A percentile compares a stretch with the other conserved stretches of the same genome.
phyloP scores from a whole-genome alignment of 2,797 vertebrate species.

The Characodon lateralis region DNA sequence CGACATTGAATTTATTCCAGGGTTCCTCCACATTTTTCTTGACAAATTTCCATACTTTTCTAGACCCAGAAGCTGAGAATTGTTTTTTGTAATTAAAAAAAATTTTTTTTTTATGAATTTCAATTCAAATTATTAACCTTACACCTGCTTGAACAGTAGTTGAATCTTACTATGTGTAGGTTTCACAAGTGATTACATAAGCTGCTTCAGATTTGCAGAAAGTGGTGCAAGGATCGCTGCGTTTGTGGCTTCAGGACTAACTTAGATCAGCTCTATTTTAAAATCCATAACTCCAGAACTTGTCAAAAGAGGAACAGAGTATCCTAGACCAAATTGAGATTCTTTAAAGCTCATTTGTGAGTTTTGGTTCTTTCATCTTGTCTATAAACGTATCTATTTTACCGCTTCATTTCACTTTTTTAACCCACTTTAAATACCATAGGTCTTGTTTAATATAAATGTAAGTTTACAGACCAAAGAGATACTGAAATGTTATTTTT shows the following conservation, averaged over 20 bases:
- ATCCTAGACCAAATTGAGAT: not conserved
- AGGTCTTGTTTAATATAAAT: too few relatives aligned
- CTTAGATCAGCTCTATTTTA: not conserved
- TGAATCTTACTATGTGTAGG: too few relatives aligned
- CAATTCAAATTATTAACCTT: too few relatives aligned
- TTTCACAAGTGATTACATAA: too few relatives aligned
- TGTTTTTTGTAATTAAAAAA: not conserved
- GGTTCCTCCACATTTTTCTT: too few relatives aligned
- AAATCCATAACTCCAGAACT: not conserved
- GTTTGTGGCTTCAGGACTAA: not conserved
- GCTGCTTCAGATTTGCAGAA: too few relatives aligned
- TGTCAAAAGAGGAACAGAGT: not conserved
- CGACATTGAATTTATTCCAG: not conserved
- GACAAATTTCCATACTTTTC: not conserved
- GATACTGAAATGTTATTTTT: not conserved
- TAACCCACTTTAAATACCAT: too few relatives aligned
- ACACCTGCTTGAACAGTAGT: too few relatives aligned
- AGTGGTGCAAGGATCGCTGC: not conserved
- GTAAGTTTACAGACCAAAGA: not conserved
- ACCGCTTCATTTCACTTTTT: not conserved
- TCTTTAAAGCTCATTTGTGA: not conserved
- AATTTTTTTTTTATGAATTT: too few relatives aligned
- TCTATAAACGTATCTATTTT: not conserved
- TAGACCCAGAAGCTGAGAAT: not conserved
- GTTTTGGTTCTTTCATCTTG: not conserved